These are phyloP conservation scores for Andricus grossulariae DNA, from an alignment of 1,140 invertebrate species.

Conservation along the genomic window DNA sequence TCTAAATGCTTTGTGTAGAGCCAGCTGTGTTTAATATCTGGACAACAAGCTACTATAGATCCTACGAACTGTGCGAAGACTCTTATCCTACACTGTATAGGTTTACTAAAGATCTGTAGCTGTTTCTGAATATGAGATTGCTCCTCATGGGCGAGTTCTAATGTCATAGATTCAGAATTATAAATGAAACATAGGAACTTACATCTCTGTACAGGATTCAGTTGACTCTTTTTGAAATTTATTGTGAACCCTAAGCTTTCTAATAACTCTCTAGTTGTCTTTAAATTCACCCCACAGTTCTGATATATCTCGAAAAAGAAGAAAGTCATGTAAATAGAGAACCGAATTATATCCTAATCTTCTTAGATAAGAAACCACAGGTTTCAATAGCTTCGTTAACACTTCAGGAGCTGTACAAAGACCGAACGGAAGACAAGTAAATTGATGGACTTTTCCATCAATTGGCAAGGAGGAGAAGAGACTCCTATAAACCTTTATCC, in stretches of 20 bases:
- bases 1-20: constrained; percentile 48
- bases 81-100: constrained; percentile 46
- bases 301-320: constrained; percentile 44
- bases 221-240: constrained; percentile 18
- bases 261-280: not conserved
- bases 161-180: constrained; percentile 10
- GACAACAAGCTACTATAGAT: constrained; percentile 44
- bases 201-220: not conserved
- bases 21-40: constrained; percentile 46
- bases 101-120: too few relatives aligned
- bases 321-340: constrained; percentile 56
- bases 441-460: constrained; percentile 46
- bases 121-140: constrained; percentile 1
- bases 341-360: constrained; percentile 45
- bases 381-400: too few relatives aligned
- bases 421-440: constrained; percentile 50
- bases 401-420: too few relatives aligned
- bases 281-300: constrained; percentile 20
- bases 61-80: constrained; percentile 48
- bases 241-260: constrained; percentile 33
- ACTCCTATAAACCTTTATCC: too few relatives aligned
- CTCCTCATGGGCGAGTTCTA: constrained; percentile 25
- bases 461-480: too few relatives aligned
- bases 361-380: too few relatives aligned
- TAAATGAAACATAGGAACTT: constrained; percentile 13